These are phyloP conservation scores for Torymus tubicola DNA, from an alignment of 2,888 invertebrate genomes.

Conservation along the genomic window DNA sequence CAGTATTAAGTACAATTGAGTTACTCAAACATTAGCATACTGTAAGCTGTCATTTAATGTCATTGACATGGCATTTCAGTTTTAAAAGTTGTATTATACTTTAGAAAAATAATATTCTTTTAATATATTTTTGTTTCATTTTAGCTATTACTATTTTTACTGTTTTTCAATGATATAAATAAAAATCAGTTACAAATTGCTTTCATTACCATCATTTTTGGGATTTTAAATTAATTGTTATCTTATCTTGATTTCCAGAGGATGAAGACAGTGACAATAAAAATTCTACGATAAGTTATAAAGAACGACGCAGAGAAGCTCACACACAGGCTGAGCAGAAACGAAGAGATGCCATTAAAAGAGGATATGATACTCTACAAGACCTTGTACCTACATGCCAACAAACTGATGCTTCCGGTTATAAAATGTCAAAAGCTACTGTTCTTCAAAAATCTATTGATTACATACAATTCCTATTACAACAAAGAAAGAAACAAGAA, in stretches of 20 bases:
- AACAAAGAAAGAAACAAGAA: constrained; percentile 95
- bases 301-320: constrained; percentile 94
- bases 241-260: constrained; percentile 59
- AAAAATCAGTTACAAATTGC: neutral
- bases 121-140: neutral
- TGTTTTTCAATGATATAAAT: neutral
- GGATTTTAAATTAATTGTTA: constrained; percentile 20
- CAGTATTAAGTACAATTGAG: too few species aligned
- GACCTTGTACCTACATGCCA: constrained; percentile 96
- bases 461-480: constrained; percentile 93
- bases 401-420: constrained; percentile 92
- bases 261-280: constrained; percentile 79
- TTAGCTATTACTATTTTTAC: neutral
- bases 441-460: constrained; percentile 96
- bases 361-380: constrained; percentile 96
- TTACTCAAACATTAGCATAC: constrained; percentile 5
- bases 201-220: neutral
- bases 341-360: constrained; percentile 96
- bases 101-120: too few species aligned
- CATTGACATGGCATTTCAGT: too few species aligned
- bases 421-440: constrained; percentile 97
- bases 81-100: neutral
- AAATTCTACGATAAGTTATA: constrained; percentile 87
- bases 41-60: neutral
- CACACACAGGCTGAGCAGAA: constrained; percentile 98